Base-by-base conservation (phyloP, 2,888 invertebrate species). In the Oasisia sp. region DNA sequence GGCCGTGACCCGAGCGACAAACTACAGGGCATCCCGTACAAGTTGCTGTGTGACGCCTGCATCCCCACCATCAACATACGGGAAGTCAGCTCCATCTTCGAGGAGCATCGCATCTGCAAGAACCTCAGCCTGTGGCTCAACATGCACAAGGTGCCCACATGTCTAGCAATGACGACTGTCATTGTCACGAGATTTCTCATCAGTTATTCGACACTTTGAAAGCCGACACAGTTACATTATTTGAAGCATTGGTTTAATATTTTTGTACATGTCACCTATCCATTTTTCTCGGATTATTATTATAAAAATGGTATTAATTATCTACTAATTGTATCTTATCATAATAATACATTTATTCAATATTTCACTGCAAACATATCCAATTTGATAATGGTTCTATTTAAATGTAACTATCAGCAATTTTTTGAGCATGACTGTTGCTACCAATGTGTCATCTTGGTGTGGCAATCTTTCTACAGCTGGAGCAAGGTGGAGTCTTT, bases 61-160 rank as follows among this genome's bases (percentile, higher is more conserved):
- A 94, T 96, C 27, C 96, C 96, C 7, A 94, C 95, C 91, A 96
- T 96, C 94, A 95, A 95, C 93, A 94, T 95, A 1, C 95, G 95
- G 89, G 95, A 96, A 91, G 93, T 96, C 74, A 95, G 95, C 50
- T 94, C 95, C 32, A 96, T 96, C 92, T 96, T 96, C 94, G 96
- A 96, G 94, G 96, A 96, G 94, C 96, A 96, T 93, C 94, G 96
- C 91, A 94, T 96, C 92, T 96, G 95, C 93, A 95, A 95, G 93
- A 96, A 95, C 93, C 95, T 96, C 90, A 95, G 94, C 91, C 94
- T 95, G 12, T 96, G 95, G 95, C 95, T 91, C 14, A 91, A 92
- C 38, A 14, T 91, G 44, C 92, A 91, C 56, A 91, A 91, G 91
- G 91, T 91, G 74, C 74, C n/a, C 19, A 74, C 0, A 74, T 14